Percentiles rank a stretch among this genome's conserved stretches.
Evolutionary conservation across 1,140 invertebrate species (phyloP).

Genomic region (Zophobas atratus): DNA sequence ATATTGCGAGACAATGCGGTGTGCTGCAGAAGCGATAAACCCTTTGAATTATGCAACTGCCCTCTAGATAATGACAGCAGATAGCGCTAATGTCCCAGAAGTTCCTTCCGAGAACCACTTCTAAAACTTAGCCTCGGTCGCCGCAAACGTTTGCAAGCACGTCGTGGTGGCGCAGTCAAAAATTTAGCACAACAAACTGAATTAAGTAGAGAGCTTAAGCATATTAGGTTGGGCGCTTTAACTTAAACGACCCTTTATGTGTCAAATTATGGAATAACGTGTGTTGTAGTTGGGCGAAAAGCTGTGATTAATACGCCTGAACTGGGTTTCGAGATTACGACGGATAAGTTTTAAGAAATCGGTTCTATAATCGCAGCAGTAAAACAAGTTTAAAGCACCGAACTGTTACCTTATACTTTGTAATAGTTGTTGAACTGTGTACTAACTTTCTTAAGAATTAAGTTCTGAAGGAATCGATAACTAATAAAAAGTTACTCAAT

Average conservation of each 20-base stretch:
- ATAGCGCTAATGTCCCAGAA: constrained; percentile 37
- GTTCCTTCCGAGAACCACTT: constrained; percentile 13
- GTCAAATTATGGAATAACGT: neutral
- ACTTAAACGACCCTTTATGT: neutral
- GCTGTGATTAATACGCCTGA: neutral
- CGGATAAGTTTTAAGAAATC: neutral
- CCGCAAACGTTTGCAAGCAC: neutral
- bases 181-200: neutral
- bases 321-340: neutral
- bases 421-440: constrained; percentile 26
- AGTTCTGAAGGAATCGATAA: constrained; percentile 22
- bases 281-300: neutral
- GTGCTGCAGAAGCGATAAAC: constrained; percentile 21
- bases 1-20: constrained; percentile 25
- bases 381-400: constrained; percentile 9
- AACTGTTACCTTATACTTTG: constrained; percentile 8
- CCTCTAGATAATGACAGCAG: constrained; percentile 32
- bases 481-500: constrained; percentile 30
- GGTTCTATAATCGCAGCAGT: neutral
- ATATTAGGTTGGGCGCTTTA: neutral
- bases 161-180: neutral
- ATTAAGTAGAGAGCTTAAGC: too few species aligned
- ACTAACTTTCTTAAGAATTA: constrained; percentile 14
- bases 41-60: constrained; percentile 37
- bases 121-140: constrained; percentile 5